Percentiles rank a stretch among this genome's conserved stretches.
Conservation (phyloP, 2,797 vertebrate genomes). For the Capromys pilorides region DNA sequence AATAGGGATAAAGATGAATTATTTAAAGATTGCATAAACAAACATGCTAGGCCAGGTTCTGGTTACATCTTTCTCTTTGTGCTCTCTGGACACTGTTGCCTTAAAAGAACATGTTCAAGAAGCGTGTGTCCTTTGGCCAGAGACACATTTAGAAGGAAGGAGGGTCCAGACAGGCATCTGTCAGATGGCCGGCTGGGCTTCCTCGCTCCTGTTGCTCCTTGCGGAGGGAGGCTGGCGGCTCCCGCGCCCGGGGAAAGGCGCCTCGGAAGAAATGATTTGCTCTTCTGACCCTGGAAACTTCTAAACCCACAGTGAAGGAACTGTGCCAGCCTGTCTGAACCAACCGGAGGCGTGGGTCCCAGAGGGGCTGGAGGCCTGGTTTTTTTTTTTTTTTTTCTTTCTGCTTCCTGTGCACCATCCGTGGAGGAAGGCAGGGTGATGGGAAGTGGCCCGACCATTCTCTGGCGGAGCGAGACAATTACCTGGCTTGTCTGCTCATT, state of each 20-base stretch:
- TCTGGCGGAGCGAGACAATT: conserved; percentile 8
- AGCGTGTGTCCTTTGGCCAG: conserved; percentile 49
- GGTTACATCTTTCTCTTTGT: background rate
- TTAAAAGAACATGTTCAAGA: conserved; percentile 54
- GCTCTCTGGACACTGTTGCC: background rate
- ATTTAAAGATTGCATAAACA: conserved; percentile 88
- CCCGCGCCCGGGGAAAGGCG: background rate
- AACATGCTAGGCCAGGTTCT: conserved; percentile 83
- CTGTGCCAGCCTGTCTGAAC: background rate
- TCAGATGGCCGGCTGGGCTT: conserved; percentile 37
- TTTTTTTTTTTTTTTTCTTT: background rate
- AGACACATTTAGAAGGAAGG: conserved; percentile 39
- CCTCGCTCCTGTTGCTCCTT: conserved; percentile 15
- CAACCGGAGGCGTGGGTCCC: accelerated
- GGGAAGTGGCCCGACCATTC: background rate
- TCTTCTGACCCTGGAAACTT: conserved; percentile 64
- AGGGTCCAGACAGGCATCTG: background rate
- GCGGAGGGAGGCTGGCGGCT: background rate
- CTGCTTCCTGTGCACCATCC: background rate
- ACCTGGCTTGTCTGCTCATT: conserved; percentile 51
- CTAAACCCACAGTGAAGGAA: conserved; percentile 62
- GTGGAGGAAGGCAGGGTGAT: background rate
- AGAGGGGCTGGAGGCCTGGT: background rate
- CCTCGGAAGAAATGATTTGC: conserved; percentile 51
- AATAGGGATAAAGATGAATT: conserved; percentile 87